Evolutionary conservation across 2,888 invertebrate genomes (phyloP).

Genomic region (Lissonota sp.): DNA sequence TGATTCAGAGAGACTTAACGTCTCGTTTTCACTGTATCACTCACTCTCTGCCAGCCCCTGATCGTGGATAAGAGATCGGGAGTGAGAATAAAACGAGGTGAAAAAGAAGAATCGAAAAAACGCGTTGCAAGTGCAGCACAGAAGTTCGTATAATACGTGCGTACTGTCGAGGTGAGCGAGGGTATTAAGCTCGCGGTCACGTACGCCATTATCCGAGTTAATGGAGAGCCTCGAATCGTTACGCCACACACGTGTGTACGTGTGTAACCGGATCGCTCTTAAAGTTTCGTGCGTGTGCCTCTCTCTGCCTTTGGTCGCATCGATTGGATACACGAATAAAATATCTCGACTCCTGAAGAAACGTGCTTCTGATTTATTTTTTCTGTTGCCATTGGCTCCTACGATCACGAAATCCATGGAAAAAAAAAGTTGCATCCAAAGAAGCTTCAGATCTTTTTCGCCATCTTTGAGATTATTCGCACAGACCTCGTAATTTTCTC

Average conservation of each 20-base stretch:
- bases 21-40: background rate
- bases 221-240: conserved; percentile 79
- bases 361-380: background rate
- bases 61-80: conserved; percentile 24
- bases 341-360: conserved; percentile 42
- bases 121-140: conserved; percentile 62
- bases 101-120: conserved; percentile 49
- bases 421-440: background rate
- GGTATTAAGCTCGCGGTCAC: conserved; percentile 78
- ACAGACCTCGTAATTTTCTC: conserved; percentile 21
- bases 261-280: conserved; percentile 77
- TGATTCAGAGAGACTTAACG: conserved; percentile 33
- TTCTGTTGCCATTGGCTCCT: background rate
- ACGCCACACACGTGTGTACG: conserved; percentile 67
- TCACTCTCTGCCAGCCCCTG: background rate
- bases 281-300: conserved; percentile 19
- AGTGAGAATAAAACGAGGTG: conserved; percentile 10
- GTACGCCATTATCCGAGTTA: conserved; percentile 79
- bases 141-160: conserved; percentile 59
- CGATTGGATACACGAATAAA: conserved; percentile 75
- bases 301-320: conserved; percentile 65
- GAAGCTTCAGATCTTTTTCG: background rate
- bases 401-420: background rate
- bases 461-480: background rate
- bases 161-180: conserved; percentile 30